These are phyloP conservation scores for Poicephalus gulielmi DNA, from an alignment of 2,113 vertebrate species.

Conservation along the genomic window DNA sequence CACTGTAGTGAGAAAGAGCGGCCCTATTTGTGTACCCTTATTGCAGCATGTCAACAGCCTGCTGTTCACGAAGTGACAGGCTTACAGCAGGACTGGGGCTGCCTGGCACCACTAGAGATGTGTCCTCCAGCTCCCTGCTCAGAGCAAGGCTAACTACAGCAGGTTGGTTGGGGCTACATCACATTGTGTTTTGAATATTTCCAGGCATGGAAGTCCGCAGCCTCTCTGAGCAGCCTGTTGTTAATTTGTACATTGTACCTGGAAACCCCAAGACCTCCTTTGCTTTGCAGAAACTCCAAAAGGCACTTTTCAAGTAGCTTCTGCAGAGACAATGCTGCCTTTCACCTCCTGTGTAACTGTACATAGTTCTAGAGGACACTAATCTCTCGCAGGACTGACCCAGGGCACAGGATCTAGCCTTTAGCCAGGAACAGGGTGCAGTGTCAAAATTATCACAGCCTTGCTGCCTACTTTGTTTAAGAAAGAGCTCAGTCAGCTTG, in stretches of 20 bases:
- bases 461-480: rapidly evolving
- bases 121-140: background rate
- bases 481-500: background rate
- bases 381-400: background rate
- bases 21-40: background rate
- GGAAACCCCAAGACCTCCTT: background rate
- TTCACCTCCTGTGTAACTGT: background rate
- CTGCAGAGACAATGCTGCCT: background rate
- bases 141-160: background rate
- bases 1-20: background rate
- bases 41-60: background rate
- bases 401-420: background rate
- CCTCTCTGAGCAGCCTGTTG: background rate
- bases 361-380: background rate
- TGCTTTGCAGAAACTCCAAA: background rate
- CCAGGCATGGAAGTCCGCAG: background rate
- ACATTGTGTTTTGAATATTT: background rate
- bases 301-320: background rate
- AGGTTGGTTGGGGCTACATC: rapidly evolving
- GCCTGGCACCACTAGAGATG: background rate
- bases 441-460: background rate
- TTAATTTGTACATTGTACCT: background rate
- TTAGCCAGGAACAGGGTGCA: background rate
- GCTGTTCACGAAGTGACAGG: background rate
- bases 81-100: background rate